Evolutionary conservation across 2,113 vertebrate genomes (phyloP), one percentile per base, ranked within the genome.

Genomic region (Mirounga angustirostris): DNA sequence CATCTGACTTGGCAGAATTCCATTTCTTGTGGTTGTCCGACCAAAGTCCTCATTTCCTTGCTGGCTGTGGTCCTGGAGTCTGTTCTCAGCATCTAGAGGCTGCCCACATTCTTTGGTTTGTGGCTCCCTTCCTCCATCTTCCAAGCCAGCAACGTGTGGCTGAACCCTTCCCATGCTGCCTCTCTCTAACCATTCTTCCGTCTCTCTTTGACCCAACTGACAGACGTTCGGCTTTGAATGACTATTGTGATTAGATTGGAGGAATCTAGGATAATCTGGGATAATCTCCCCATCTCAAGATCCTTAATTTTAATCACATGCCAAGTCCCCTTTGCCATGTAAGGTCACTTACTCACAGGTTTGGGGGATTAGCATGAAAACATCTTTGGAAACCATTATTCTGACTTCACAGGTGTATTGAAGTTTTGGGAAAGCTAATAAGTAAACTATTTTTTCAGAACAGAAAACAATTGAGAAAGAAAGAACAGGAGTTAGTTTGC

Each of bases 131-230:
- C 36, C 4, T 90, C 52, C 26, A 43, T 43, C 50, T 78, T 54
- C n/a, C 33, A 92, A 94, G 30, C 84, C 73, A 71, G 52, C 54
- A 67, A 71, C 5, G 11, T 54, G 33, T 21, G 50, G 46, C 67
- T 50, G 24, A 59, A 81, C 69, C 50, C 54, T 80, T 54, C 40
- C 52, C 63, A 50, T 15, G 19, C 12, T 92, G 59, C 36, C 18
- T 87, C 76, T 94, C 84, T 97, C 59, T 86, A 80, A 90, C n/a
- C 24, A 10, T 59, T 80, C 13, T 46, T 81, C 30, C 43, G 46
- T 61, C 36, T 67, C 36, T 78, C 33, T 81, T 16, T 93, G 65
- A 67, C 22, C 28, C 19, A 73, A 40, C 69, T 30, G 74, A 18
- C 14, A 90, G 26, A 73, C 6, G 63, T 28, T n/a, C 30, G 18